These are phyloP conservation scores for Lota lota DNA, from an alignment of 2,113 vertebrate genomes.

Conservation along the genomic window DNA sequence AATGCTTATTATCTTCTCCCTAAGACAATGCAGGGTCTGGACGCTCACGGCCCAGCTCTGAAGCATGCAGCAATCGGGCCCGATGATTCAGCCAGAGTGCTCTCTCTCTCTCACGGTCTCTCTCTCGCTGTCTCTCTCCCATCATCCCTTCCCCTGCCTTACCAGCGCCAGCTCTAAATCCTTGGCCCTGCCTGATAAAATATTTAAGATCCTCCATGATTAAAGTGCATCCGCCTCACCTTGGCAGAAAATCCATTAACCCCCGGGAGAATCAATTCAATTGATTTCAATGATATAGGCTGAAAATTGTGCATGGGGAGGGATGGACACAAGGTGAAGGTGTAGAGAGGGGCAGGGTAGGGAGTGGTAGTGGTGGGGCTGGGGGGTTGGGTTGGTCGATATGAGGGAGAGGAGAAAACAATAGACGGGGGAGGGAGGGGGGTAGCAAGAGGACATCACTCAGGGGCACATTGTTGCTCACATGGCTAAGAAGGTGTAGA, in stretches of 20 bases:
- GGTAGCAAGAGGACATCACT: too few relatives aligned
- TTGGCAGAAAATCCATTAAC: slow-evolving; percentile 73
- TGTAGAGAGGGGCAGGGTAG: slow-evolving; percentile 20
- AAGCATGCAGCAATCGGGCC: slow-evolving; percentile 26
- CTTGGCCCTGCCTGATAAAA: slow-evolving; percentile 69
- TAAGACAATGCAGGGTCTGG: too few relatives aligned
- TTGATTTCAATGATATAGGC: slow-evolving; percentile 70
- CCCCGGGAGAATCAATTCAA: slow-evolving; percentile 63
- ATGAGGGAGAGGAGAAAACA: background rate
- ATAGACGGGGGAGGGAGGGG: slow-evolving; percentile 7
- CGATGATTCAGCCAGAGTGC: slow-evolving; percentile 34
- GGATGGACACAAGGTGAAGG: slow-evolving; percentile 46
- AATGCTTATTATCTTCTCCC: too few relatives aligned
- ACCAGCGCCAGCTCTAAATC: slow-evolving; percentile 55
- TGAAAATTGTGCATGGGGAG: slow-evolving; percentile 35
- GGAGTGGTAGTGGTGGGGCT: slow-evolving; percentile 35
- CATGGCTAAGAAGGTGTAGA: too few relatives aligned
- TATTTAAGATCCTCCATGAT: slow-evolving; percentile 74
- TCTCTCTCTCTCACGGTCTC: too few relatives aligned
- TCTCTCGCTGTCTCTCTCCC: slow-evolving; percentile 16
- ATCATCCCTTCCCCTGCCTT: slow-evolving; percentile 44
- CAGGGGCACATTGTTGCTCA: too few relatives aligned
- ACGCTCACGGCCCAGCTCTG: background rate
- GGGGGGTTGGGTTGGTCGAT: background rate
- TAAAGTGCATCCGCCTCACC: slow-evolving; percentile 71